phyloP scores from a whole-genome alignment of 2,113 vertebrate species.

The Bujurquina vittata region DNA sequence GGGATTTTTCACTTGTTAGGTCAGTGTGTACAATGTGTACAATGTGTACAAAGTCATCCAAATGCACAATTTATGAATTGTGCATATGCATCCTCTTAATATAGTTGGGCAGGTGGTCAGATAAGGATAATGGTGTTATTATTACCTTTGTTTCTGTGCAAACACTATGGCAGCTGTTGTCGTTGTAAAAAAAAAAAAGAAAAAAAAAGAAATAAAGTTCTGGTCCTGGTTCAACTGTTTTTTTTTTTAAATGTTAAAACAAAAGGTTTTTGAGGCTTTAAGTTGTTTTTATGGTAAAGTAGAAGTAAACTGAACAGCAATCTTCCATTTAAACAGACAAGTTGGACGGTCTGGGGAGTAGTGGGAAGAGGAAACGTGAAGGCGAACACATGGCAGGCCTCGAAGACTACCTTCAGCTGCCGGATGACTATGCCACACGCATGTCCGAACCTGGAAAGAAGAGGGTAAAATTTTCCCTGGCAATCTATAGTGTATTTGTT shows the following conservation, averaged over 20 bases:
- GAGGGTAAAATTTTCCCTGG: conserved; percentile 82
- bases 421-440: conserved; percentile 96
- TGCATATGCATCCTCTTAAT: neutral
- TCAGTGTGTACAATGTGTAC: too few species aligned
- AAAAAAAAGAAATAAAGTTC: too few species aligned
- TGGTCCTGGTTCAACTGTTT: neutral
- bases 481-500: conserved; percentile 1
- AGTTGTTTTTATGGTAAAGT: neutral
- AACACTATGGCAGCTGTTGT: neutral
- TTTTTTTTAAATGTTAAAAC: neutral
- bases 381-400: conserved; percentile 87
- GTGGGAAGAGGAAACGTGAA: conserved; percentile 94
- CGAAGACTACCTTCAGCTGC: conserved; percentile 97
- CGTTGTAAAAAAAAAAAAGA: neutral
- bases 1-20: neutral
- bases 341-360: conserved; percentile 91
- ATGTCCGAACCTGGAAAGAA: conserved; percentile 97
- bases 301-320: conserved; percentile 64
- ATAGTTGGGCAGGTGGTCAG: neutral
- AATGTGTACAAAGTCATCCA: neutral
- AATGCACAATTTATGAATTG: neutral
- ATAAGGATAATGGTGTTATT: neutral
- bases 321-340: conserved; percentile 89
- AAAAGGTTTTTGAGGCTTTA: neutral
- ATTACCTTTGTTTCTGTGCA: neutral